Conservation (phyloP, 2,113 vertebrate species). For the Motacilla tschutschensis region DNA sequence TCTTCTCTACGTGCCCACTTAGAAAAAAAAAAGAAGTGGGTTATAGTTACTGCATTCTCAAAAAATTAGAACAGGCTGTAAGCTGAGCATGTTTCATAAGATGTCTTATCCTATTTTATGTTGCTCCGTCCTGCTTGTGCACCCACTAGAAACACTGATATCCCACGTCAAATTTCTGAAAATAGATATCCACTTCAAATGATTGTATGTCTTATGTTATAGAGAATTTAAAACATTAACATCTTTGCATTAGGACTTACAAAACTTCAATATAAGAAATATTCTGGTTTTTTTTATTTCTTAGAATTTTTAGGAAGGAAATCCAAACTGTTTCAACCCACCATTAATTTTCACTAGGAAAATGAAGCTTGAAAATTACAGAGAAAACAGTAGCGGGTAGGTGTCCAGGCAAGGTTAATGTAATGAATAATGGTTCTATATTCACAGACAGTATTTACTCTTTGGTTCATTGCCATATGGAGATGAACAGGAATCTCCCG, state of each 20-base stretch:
- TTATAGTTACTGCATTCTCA: neutral
- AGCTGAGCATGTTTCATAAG: neutral
- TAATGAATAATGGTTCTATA: neutral
- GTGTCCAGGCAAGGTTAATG: neutral
- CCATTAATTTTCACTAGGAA: conserved; percentile 60
- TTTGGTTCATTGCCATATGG: neutral
- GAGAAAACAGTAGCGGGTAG: conserved; percentile 69
- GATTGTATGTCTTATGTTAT: neutral
- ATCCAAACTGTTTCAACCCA: conserved; percentile 48
- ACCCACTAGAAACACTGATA: neutral
- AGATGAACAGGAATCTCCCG: neutral
- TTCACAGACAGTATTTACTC: neutral
- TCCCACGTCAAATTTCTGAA: neutral
- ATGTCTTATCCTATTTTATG: neutral
- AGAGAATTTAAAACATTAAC: neutral
- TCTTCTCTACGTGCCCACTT: neutral
- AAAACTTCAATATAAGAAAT: neutral
- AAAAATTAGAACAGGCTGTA: neutral
- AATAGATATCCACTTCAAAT: neutral
- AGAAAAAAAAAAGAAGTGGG: neutral
- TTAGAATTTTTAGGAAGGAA: conserved; percentile 45
- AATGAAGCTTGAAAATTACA: conserved; percentile 57
- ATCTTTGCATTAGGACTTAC: neutral
- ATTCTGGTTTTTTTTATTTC: neutral
- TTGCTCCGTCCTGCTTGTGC: neutral